Evolutionary conservation across 2,888 invertebrate genomes (phyloP), one percentile per base, ranked within the genome.

Genomic region (Syritta pipiens): DNA sequence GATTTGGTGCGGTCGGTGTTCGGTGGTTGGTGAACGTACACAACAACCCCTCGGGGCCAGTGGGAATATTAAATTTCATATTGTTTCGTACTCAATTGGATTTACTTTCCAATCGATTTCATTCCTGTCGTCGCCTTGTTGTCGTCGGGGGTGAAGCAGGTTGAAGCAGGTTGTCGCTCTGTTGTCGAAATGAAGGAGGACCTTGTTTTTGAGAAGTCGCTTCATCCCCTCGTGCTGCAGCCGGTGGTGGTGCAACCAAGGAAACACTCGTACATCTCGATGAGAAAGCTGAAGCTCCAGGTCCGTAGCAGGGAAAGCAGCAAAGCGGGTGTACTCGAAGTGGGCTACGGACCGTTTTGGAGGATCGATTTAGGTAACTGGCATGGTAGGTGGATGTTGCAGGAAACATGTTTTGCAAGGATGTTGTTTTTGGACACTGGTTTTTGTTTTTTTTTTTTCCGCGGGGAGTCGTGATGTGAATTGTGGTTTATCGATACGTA

Each of bases 291-390:
- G 48, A 79, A 74, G 44, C 67, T 55, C 3, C 77, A 67, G 35
- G 65, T 60, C 42, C 57, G 59, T 40, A 59, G 60, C 42, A 53
- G 53, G 24, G 67, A 79, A 24, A 28, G 14, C 7, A 57, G 35
- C 17, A 42, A 32, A 5, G 26, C 28, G 55, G 63, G n/a, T 35
- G 14, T 14, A 17, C 12, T n/a, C 30, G 65, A 77, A 26, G 20
- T 59, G 67, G 53, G 46, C n/a, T 57, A 62, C 49, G 62, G 51
- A 32, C 67, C 74, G 37, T 57, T 72, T 37, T 79, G 79, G 79
- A 67, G 62, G 35, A 74, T 79, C 30, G 79, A 79, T 62, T 68
- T 79, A 30, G 79, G 79, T 12, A 79, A 74, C 42, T 74, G 60
- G 28, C 46, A 57, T 68, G 79, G 79, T 74, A 68, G 26, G 79